Percentiles rank a stretch among this genome's conserved stretches.
Conservation (phyloP, 2,797 vertebrate genomes). For the Typhlichthys eigenmanni region DNA sequence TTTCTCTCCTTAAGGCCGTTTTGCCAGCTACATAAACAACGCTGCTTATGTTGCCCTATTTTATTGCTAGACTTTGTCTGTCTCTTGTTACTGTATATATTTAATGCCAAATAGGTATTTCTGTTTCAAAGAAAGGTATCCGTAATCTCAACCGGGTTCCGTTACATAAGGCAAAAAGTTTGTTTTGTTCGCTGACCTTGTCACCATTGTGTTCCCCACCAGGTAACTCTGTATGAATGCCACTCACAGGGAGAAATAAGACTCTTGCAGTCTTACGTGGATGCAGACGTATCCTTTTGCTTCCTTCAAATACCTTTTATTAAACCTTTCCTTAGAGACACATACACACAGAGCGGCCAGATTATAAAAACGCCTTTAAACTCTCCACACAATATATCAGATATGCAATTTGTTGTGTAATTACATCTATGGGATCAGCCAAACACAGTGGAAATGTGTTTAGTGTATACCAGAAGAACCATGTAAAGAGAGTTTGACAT, state of each 20-base stretch:
- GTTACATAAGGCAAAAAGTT: not conserved
- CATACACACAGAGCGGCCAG: not conserved
- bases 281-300: constrained; percentile 95
- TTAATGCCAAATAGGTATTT: not conserved
- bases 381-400: no score
- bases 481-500: no score
- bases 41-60: no score
- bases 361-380: not conserved
- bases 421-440: no score
- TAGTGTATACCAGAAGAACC: no score
- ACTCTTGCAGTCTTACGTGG: constrained; percentile 94
- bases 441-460: no score
- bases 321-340: no score
- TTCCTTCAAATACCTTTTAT: not conserved
- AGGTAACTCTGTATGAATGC: constrained; percentile 98
- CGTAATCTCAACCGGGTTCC: not conserved
- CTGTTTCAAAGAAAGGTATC: not conserved
- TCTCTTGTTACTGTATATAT: not conserved
- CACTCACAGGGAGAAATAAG: constrained; percentile 97
- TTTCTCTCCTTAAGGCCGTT: no score
- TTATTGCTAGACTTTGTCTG: not conserved
- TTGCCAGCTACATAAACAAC: no score
- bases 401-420: no score
- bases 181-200: not conserved
- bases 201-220: constrained; percentile 4